Evolutionary conservation across 2,888 invertebrate genomes (phyloP).

Genomic region (Machimus rusticus): DNA sequence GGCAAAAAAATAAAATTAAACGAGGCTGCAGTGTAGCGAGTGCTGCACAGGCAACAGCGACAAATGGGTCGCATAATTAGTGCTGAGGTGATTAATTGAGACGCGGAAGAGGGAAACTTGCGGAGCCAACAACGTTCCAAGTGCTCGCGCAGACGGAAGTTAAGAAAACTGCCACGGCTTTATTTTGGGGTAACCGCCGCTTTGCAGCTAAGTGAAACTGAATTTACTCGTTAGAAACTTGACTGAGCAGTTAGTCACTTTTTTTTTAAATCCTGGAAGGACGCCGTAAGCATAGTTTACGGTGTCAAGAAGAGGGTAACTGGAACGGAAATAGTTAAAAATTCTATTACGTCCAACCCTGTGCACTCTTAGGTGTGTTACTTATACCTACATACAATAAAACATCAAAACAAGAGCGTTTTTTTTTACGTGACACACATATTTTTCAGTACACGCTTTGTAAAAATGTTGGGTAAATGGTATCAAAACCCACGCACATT

Average conservation of each 20-base stretch:
- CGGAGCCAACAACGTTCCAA: not conserved
- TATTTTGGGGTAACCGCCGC: not conserved
- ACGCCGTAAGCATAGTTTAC: not conserved
- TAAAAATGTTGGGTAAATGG: too few relatives aligned
- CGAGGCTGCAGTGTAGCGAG: not conserved
- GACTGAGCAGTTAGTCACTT: not conserved
- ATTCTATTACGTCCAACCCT: not conserved
- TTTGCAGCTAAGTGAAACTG: not conserved
- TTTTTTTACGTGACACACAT: too few relatives aligned
- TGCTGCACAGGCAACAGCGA: constrained; percentile 3
- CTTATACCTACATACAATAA: not conserved
- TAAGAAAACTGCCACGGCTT: not conserved
- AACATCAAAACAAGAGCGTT: not conserved
- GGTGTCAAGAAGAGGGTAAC: not conserved
- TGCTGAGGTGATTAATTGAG: constrained; percentile 17
- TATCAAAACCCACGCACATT: too few relatives aligned
- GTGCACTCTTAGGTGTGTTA: not conserved
- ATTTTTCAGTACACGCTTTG: too few relatives aligned
- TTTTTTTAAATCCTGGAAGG: not conserved
- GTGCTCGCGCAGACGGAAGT: not conserved
- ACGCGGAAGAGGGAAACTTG: not conserved
- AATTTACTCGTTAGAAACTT: not conserved
- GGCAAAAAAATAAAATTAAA: not conserved
- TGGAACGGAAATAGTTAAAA: not conserved
- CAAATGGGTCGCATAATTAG: constrained; percentile 26